Base-by-base conservation (phyloP, 2,113 vertebrate genomes). In the Talpa occidentalis region DNA sequence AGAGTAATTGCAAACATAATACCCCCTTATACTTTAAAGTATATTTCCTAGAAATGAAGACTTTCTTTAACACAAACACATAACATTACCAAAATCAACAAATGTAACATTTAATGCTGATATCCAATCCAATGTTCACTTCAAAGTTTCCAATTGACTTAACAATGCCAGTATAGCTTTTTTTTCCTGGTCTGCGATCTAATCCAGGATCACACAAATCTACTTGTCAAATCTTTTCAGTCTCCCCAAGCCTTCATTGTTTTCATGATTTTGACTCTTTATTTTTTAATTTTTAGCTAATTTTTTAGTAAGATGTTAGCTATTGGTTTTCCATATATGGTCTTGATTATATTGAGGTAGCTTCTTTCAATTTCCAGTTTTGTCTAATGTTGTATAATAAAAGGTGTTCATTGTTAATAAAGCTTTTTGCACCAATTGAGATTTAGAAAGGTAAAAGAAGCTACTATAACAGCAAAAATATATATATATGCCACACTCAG, bases 381-480 rank as follows among this genome's bases (percentile, higher is more conserved):
- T 54, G 21, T 66, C 40, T n/a, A 67, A 28, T 91, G 28, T 87
- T 80, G 80, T 74, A 60, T 42, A 67, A 76, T 17, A 8, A 67
- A 85, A 42, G 16, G 6, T 26, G 10, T 35, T 87, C 10, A 32
- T 52, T 73, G 62, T 52, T 74, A 35, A 73, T 14, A 52, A 49
- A 64, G 56, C 56, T 56, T 74, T 86, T 66, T 85, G 32, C 9
- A 14, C 74, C 49, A 59, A 3, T 40, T 59, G n/a, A 76, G 60
- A 92, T 64, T 85, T 89, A 86, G 72, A 32, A 90, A 67, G 12
- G n/a, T 44, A 80, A 93, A 93, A 59, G 21, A 93, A 93, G 24
- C 30, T 88, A 78, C 40, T 49, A 37, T 52, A 28, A 81, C 17
- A 73, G 19, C 22, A 87, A 74, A 78, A 78, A 73, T 15, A 44